phyloP scores from a whole-genome alignment of 2,113 vertebrate species.

The Brienomyrus brachyistius region DNA sequence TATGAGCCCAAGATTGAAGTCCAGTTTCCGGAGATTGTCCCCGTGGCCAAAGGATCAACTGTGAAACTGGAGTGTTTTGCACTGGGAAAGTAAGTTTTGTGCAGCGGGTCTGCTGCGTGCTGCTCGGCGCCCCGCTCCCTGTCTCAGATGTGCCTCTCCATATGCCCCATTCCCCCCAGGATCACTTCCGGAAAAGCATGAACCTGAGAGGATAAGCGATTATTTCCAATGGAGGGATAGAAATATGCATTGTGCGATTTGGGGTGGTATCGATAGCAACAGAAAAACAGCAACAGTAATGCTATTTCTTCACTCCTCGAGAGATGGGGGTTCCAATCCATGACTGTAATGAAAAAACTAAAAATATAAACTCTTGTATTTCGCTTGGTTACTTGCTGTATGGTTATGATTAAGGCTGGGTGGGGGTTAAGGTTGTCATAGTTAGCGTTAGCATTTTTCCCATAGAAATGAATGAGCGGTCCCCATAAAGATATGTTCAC shows the following conservation, averaged over 20 bases:
- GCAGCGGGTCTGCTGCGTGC: neutral
- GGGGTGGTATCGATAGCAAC: neutral
- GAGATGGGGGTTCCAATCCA: neutral
- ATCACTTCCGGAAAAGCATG: neutral
- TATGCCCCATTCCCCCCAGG: neutral
- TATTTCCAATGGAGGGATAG: neutral
- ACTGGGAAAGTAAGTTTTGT: slow-evolving; percentile 88
- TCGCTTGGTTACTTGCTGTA: too few species aligned
- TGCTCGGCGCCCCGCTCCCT: neutral
- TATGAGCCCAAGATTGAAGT: slow-evolving; percentile 99
- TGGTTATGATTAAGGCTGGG: too few species aligned
- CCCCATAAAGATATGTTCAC: too few species aligned
- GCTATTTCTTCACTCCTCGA: neutral
- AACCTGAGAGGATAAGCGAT: neutral
- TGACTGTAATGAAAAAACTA: too few species aligned
- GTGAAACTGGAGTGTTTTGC: slow-evolving; percentile 94
- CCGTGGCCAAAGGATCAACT: slow-evolving; percentile 81
- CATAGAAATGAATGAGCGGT: too few species aligned
- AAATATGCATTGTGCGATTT: neutral
- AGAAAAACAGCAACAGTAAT: neutral
- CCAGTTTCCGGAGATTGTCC: slow-evolving; percentile 86
- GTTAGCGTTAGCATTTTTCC: too few species aligned
- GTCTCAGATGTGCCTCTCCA: fast-evolving
- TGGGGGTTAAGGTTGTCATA: too few species aligned
- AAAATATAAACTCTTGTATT: too few species aligned